These are phyloP conservation scores for Polydrusus cervinus DNA, from an alignment of 2,888 invertebrate genomes.

Conservation along the genomic window DNA sequence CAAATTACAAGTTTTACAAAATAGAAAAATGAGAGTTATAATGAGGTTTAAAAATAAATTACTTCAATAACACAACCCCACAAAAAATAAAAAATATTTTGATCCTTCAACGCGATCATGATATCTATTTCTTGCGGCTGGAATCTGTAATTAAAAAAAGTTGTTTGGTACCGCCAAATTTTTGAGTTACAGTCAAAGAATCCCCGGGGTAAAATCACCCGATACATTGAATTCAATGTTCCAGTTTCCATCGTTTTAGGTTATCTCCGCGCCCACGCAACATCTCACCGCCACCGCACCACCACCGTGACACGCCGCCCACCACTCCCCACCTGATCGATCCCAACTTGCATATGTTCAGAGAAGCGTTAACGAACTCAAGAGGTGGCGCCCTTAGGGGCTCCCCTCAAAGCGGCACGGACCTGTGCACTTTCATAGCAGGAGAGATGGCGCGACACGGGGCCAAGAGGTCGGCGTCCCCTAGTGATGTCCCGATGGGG, in stretches of 20 bases:
- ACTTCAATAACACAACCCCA: no score
- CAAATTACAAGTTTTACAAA: no score
- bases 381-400: constrained; percentile 15
- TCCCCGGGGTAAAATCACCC: no score
- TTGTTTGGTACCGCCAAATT: no score
- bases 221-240: no score
- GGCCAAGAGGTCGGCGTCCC: constrained; percentile 81
- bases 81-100: no score
- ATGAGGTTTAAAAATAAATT: no score
- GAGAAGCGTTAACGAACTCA: constrained; percentile 74
- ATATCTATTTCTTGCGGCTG: no score
- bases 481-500: constrained; percentile 84
- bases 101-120: no score
- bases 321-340: constrained; percentile 66
- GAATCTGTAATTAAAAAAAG: no score
- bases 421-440: constrained; percentile 82
- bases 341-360: constrained; percentile 81
- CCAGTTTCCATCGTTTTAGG: constrained; percentile 35
- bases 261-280: constrained; percentile 69
- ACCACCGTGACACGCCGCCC: constrained; percentile 59
- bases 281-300: constrained; percentile 70
- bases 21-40: no score
- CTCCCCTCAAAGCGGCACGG: constrained; percentile 67
- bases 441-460: constrained; percentile 84
- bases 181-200: no score